Evolutionary conservation across 2,113 vertebrate species (phyloP), one percentile per base, ranked within the genome.

Genomic region (Limnothrissa miodon): DNA sequence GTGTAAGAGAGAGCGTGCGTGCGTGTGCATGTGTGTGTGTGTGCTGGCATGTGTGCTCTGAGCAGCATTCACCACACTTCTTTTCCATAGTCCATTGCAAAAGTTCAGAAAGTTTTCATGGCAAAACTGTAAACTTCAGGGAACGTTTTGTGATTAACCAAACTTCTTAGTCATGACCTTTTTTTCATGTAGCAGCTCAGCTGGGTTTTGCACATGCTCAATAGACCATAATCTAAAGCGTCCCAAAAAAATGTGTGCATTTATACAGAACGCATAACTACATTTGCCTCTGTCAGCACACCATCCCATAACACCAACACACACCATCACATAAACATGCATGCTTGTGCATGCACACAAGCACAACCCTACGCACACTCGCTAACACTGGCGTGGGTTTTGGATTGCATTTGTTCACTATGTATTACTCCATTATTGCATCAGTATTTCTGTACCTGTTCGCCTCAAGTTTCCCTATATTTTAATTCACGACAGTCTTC

Each of bases 401-500:
- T 36, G 62, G 62, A 70, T 70, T 70, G 62, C 62, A 33, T 70
- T 70, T 70, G 62, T 70, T 11, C 29, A 17, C 29, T 70, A 11
- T 33, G 13, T 33, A 70, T 70, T 36, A 29, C 62, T 15, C 88
- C 86, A 87, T 46, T 87, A 87, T 53, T 89, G 84, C 81, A 36
- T 23, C 79, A 36, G 87, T 70, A 90, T 91, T 87, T 88, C 39
- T 74, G 88, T 93, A 92, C 90, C 89, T 82, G 66, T 59, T 86
- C 83, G 62, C 44, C 45, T 11, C 42, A 81, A 87, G 80, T 89
- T 85, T 89, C 88, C 82, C 88, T 87, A 86, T 82, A 82, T 33
- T 17, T 85, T 91, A 80, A 90, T 90, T 91, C 91, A 92, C 90
- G 87, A 88, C 90, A 86, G 80, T 66, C 62, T 29, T 56, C 45